These are phyloP conservation scores for Bellardia bayeri DNA, from an alignment of 2,888 invertebrate species.

Conservation along the genomic window DNA sequence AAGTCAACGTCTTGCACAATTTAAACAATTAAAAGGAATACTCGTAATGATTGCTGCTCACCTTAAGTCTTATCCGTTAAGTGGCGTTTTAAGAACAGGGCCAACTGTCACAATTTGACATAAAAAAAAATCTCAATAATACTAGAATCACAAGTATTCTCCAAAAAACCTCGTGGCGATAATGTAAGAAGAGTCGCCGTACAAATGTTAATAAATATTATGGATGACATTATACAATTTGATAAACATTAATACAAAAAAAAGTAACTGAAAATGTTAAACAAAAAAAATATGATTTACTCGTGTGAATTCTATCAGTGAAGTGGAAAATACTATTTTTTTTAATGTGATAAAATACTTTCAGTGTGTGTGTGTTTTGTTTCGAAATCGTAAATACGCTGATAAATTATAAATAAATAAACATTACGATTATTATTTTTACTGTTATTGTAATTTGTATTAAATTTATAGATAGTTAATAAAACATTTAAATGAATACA, in stretches of 20 bases:
- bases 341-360: neutral
- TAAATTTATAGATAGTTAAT: constrained; percentile 11
- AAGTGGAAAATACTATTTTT: neutral
- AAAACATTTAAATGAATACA: neutral
- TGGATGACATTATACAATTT: neutral
- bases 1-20: neutral
- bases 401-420: neutral
- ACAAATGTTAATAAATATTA: neutral
- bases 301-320: neutral
- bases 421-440: neutral
- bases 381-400: neutral
- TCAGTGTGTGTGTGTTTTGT: neutral
- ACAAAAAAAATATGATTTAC: neutral
- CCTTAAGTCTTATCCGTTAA: constrained; percentile 34
- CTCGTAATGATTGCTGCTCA: neutral
- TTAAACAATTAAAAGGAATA: neutral
- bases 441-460: neutral
- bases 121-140: neutral
- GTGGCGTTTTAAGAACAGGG: constrained; percentile 26
- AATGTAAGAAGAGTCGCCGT: neutral
- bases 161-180: neutral
- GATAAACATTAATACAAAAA: neutral
- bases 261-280: neutral
- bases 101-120: neutral
- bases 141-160: neutral